phyloP scores from a whole-genome alignment of 2,888 invertebrate genomes.

The Syrista parreyssii region DNA sequence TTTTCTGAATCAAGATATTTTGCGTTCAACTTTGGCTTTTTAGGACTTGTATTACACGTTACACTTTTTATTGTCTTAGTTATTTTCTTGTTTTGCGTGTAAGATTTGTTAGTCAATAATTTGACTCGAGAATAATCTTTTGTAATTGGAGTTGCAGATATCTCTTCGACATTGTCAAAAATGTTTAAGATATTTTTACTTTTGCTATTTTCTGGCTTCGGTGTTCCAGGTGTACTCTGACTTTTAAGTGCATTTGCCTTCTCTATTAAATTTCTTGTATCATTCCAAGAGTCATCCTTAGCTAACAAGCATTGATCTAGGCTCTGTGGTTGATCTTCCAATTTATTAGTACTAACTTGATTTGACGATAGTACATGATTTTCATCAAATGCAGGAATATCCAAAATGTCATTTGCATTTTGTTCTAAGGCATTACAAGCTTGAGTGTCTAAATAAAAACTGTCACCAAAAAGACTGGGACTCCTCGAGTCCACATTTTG shows the following conservation, averaged over 20 bases:
- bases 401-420: conserved; percentile 50
- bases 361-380: conserved; percentile 13
- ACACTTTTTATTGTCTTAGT: conserved; percentile 16
- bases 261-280: conserved; percentile 27
- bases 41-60: conserved; percentile 13
- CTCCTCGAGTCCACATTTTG: conserved; percentile 58
- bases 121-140: conserved; percentile 11
- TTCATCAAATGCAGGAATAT: conserved; percentile 43
- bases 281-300: conserved; percentile 50
- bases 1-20: conserved; percentile 19
- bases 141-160: conserved; percentile 9
- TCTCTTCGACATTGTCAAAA: conserved; percentile 8
- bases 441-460: conserved; percentile 69
- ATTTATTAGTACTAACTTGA: background rate
- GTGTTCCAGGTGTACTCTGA: conserved; percentile 9
- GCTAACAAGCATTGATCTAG: background rate
- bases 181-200: background rate
- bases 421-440: conserved; percentile 67
- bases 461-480: conserved; percentile 72
- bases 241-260: conserved; percentile 21
- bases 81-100: conserved; percentile 7
- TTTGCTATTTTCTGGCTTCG: background rate
- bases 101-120: conserved; percentile 24
- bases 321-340: conserved; percentile 6
- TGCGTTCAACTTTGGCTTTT: conserved; percentile 29